Conservation (phyloP, 1,140 invertebrate species). For the Zaprionus inermis region DNA sequence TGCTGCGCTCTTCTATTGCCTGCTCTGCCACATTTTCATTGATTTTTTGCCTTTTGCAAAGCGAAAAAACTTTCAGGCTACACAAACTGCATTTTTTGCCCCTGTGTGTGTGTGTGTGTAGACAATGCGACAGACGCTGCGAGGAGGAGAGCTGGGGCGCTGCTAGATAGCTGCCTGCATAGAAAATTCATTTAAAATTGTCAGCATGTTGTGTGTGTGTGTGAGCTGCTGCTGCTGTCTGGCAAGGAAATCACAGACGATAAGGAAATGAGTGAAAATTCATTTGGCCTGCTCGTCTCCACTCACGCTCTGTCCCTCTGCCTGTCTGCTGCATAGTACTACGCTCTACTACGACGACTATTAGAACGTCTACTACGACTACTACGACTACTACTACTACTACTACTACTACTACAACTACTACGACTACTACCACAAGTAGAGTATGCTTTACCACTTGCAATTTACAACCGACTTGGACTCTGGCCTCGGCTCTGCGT, state of each 20-base stretch:
- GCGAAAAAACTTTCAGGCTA: conserved; percentile 59
- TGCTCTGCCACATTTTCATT: conserved; percentile 58
- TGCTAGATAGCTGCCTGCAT: conserved; percentile 63
- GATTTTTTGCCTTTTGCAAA: conserved; percentile 52
- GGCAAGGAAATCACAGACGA: conserved; percentile 82
- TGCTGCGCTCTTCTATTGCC: not conserved
- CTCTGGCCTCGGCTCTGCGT: conserved; percentile 9
- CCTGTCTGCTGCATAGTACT: conserved; percentile 14
- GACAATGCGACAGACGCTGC: conserved; percentile 39
- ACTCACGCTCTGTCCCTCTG: not conserved
- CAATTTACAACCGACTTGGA: conserved; percentile 27
- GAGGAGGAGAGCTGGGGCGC: conserved; percentile 1
- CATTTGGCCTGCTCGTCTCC: conserved; percentile 51
- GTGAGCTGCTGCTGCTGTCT: conserved; percentile 49
- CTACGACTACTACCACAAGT: conserved; percentile 15
- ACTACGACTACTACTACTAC: conserved; percentile 23
- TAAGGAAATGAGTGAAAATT: conserved; percentile 83
- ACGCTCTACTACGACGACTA: conserved; percentile 20
- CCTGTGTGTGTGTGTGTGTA: conserved; percentile 38
- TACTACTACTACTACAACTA: conserved; percentile 1
- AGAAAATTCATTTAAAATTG: conserved; percentile 78
- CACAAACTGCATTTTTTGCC: conserved; percentile 79
- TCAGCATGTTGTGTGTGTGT: conserved; percentile 42
- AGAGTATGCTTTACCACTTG: conserved; percentile 10
- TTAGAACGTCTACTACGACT: not conserved